Base-by-base conservation (phyloP, 2,797 vertebrate species). In the Paratrypauchen microcephalus region DNA sequence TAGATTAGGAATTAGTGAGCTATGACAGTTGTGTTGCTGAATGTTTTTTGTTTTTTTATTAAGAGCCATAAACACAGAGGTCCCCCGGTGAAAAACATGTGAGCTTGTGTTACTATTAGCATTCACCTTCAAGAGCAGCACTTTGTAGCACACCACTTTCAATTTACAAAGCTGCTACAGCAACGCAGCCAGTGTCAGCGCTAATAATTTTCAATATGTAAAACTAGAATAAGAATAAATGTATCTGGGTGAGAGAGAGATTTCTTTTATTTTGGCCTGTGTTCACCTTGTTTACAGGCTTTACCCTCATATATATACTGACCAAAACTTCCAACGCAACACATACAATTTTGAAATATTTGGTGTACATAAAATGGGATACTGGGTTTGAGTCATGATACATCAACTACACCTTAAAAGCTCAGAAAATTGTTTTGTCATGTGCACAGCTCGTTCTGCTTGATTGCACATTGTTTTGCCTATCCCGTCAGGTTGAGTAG, bases 81-180 rank as follows among this genome's bases (percentile, higher is more conserved):
- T 3, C 18, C 4, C 26, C 26, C 2, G 23, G 13, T 0, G 16
- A 32, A 28, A 16, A 58, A 59, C 39, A 21, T 32, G 1, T 61
- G 12, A 36, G 2, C n/a, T 5, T 60, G 0, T 45, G 4, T 57
- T 65, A 4, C 11, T 58, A 39, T 56, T 55, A 23, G 28, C 45
- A 6, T 70, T 67, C 57, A 21, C 39, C 26, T 63, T 41, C 15
- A 41, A 57, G 13, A 2, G 0, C 11, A 48, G 19, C 21, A 7
- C 62, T 65, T 64, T 65, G 23, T 65, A 45, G 41, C 24, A 50
- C 26, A 65, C 21, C 62, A 65, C 62, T 18, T 50, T 65, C 24
- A 48, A 65, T 66, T 66, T 54, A 39, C 50, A 54, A 39, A n/a
- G 50, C 28, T 66, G 65, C 50, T 55, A 13, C 50, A 1, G 30